Percentiles rank a stretch among this genome's conserved stretches.
Evolutionary conservation across 2,888 invertebrate genomes (phyloP).

Genomic region (Cetonia aurata): DNA sequence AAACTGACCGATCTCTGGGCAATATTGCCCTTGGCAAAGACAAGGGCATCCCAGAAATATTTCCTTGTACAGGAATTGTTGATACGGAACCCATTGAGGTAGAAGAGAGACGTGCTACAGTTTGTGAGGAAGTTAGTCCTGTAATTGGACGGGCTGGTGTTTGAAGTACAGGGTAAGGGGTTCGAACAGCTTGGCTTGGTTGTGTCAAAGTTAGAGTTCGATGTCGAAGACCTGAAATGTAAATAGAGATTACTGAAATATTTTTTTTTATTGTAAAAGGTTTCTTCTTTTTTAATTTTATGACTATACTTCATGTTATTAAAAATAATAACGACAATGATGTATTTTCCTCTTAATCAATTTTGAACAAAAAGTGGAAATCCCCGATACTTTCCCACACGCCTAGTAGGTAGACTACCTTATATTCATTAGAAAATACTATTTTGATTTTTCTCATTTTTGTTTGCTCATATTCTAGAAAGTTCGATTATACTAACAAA

Average conservation of each 20-base stretch:
- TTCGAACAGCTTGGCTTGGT: slow-evolving; percentile 10
- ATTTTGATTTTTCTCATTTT: too few relatives aligned
- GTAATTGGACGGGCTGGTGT: slow-evolving; percentile 25
- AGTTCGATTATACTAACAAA: too few relatives aligned
- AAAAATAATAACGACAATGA: too few relatives aligned
- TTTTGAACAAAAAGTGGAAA: too few relatives aligned
- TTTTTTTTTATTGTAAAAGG: too few relatives aligned
- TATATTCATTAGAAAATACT: too few relatives aligned
- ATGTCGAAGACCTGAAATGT: slow-evolving; percentile 42
- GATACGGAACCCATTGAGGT: slow-evolving; percentile 29
- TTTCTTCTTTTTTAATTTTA: too few relatives aligned
- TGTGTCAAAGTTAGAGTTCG: slow-evolving; percentile 29
- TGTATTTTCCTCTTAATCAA: too few relatives aligned
- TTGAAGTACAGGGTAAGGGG: slow-evolving; percentile 33
- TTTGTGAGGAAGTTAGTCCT: slow-evolving; percentile 9
- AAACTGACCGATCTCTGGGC: slow-evolving; percentile 79
- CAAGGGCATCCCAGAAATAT: slow-evolving; percentile 42
- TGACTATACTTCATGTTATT: too few relatives aligned
- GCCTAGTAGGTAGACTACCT: too few relatives aligned
- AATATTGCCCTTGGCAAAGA: slow-evolving; percentile 79
- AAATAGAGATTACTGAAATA: slow-evolving; percentile 3
- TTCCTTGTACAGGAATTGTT: slow-evolving; percentile 16
- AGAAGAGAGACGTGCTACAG: slow-evolving; percentile 33
- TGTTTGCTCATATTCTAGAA: too few relatives aligned
- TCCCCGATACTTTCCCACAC: too few relatives aligned